phyloP scores from a whole-genome alignment of 35 echinoderm and acorn worm species.

The Acanthaster planci region DNA sequence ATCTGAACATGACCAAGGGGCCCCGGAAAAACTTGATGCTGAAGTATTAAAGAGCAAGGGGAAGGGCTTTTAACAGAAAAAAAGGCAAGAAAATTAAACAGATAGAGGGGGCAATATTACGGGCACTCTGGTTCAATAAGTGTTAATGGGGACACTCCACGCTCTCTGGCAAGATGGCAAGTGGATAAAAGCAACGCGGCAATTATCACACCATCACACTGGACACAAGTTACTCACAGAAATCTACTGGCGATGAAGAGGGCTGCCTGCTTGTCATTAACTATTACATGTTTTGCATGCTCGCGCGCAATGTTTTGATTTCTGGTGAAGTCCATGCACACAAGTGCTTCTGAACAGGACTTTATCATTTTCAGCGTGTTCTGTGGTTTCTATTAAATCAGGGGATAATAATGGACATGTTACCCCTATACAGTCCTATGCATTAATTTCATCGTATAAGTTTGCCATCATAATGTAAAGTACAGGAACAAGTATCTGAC shows the following conservation, averaged over 20 bases:
- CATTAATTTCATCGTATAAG: too few species aligned
- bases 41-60: constrained; percentile 15
- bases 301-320: too few species aligned
- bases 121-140: constrained; percentile 25
- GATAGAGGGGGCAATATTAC: constrained; percentile 25
- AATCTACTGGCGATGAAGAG: too few species aligned
- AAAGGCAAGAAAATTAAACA: constrained; percentile 17
- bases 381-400: too few species aligned
- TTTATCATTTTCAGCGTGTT: too few species aligned
- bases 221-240: background rate
- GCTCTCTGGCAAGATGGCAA: background rate
- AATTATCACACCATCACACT: constrained; percentile 20
- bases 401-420: too few species aligned
- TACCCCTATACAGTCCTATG: too few species aligned
- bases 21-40: constrained; percentile 28
- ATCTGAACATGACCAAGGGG: constrained; percentile 11
- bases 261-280: background rate
- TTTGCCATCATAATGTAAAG: too few species aligned
- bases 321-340: too few species aligned
- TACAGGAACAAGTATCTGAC: too few species aligned
- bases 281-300: background rate
- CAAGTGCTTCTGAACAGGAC: too few species aligned
- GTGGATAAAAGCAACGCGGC: constrained; percentile 25
- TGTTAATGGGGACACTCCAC: constrained; percentile 22
- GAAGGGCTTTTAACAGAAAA: constrained; percentile 2